A percentile compares a stretch with the other conserved stretches of the same genome.
phyloP scores from a whole-genome alignment of 2,888 invertebrate genomes.

The Harpagoxenus sublaevis region DNA sequence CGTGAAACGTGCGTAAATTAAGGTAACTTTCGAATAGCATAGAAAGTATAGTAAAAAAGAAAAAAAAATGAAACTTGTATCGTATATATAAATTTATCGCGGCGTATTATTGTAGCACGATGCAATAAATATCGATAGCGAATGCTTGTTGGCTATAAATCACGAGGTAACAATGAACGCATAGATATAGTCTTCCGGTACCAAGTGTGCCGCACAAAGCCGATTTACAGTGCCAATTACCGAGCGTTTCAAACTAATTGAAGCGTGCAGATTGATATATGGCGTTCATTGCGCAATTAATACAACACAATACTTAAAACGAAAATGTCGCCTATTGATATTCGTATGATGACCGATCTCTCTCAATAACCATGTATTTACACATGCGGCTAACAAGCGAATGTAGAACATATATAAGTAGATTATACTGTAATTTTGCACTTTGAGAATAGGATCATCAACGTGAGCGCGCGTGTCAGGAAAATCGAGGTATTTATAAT shows the following conservation, averaged over 20 bases:
- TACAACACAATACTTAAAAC: slow-evolving; percentile 4
- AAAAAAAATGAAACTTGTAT: slow-evolving; percentile 7
- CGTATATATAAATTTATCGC: slow-evolving; percentile 5
- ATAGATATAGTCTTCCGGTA: slow-evolving; percentile 47
- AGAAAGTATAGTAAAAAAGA: slow-evolving; percentile 9
- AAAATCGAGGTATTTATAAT: slow-evolving; percentile 15
- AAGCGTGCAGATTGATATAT: slow-evolving; percentile 44
- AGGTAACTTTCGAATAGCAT: slow-evolving; percentile 24
- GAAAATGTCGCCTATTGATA: slow-evolving; percentile 23
- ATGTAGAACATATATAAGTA: slow-evolving; percentile 14
- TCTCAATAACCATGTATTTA: slow-evolving; percentile 13
- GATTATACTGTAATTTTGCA: background rate
- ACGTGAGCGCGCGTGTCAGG: background rate
- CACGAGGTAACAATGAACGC: slow-evolving; percentile 39
- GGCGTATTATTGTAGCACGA: slow-evolving; percentile 10
- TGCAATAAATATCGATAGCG: slow-evolving; percentile 48
- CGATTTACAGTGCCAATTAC: slow-evolving; percentile 41
- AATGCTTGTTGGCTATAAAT: slow-evolving; percentile 44
- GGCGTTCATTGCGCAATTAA: slow-evolving; percentile 38
- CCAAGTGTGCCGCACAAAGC: slow-evolving; percentile 26
- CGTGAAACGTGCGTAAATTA: too few species aligned
- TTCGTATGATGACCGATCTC: background rate
- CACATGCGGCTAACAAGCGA: slow-evolving; percentile 5
- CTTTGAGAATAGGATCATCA: slow-evolving; percentile 32
- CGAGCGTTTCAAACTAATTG: slow-evolving; percentile 49